Evolutionary conservation across 1,140 invertebrate genomes (phyloP).

Genomic region (Bombus confusus): DNA sequence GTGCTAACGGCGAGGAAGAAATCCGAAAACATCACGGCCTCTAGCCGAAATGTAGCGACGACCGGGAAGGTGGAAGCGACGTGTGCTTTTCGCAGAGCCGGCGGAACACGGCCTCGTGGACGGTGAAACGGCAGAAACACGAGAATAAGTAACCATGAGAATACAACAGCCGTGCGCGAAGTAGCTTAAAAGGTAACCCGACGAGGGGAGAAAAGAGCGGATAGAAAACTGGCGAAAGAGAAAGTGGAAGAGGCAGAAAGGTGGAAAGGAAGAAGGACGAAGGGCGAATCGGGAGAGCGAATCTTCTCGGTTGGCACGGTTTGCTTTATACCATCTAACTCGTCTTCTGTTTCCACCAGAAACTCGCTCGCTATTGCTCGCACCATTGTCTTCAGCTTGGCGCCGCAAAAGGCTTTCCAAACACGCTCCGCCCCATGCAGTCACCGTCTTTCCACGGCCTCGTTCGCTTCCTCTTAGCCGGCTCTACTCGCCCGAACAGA

Average conservation of each 20-base stretch:
- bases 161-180: neutral
- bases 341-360: slow-evolving; percentile 37
- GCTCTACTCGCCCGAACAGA: slow-evolving; percentile 1
- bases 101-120: neutral
- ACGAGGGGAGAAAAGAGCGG: neutral
- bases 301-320: slow-evolving; percentile 47
- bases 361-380: slow-evolving; percentile 39
- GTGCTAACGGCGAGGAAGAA: neutral
- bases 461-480: slow-evolving; percentile 1
- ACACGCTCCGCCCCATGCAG: slow-evolving; percentile 49
- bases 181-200: slow-evolving; percentile 21
- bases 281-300: slow-evolving; percentile 17
- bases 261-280: neutral
- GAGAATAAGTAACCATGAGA: slow-evolving; percentile 19
- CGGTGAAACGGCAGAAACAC: slow-evolving; percentile 3
- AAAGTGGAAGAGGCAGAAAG: neutral
- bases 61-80: neutral
- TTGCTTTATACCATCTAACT: slow-evolving; percentile 59
- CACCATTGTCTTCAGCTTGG: slow-evolving; percentile 59
- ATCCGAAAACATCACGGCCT: neutral
- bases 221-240: slow-evolving; percentile 22
- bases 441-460: slow-evolving; percentile 7
- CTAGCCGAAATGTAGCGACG: no score
- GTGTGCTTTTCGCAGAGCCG: neutral
- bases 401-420: slow-evolving; percentile 53